These are phyloP conservation scores for Porites rus DNA, from an alignment of 92 coral and sea anemone genomes.

Conservation along the genomic window DNA sequence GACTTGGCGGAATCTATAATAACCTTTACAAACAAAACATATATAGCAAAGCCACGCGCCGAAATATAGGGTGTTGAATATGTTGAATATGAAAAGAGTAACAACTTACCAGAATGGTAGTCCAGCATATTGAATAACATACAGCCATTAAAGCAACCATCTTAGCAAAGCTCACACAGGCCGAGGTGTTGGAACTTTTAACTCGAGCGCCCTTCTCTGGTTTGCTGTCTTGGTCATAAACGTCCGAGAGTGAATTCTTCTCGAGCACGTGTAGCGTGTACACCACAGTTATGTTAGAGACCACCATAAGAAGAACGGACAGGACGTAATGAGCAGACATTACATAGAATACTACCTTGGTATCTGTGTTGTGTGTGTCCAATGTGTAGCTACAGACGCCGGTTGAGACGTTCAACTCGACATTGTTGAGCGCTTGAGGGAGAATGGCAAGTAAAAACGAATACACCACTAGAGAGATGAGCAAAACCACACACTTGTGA, in stretches of 20 bases:
- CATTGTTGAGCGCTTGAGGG: constrained; percentile 67
- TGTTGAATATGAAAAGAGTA: background rate
- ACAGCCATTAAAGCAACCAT: constrained; percentile 89
- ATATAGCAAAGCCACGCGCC: constrained; percentile 5
- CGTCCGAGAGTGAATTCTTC: constrained; percentile 81
- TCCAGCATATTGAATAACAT: constrained; percentile 91
- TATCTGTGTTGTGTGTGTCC: constrained; percentile 83
- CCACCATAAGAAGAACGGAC: constrained; percentile 71
- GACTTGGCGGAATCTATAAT: constrained; percentile 23
- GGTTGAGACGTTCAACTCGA: constrained; percentile 79
- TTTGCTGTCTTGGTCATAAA: constrained; percentile 58
- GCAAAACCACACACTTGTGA: constrained; percentile 67
- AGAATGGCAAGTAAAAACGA: constrained; percentile 69
- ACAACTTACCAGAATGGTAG: constrained; percentile 83
- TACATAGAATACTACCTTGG: constrained; percentile 69
- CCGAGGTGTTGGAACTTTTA: constrained; percentile 53
- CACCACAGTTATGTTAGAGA: constrained; percentile 80
- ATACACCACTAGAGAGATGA: constrained; percentile 60
- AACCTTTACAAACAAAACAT: constrained; percentile 38
- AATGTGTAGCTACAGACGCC: constrained; percentile 79
- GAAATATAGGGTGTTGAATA: background rate
- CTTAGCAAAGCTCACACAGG: constrained; percentile 89
- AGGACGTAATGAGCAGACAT: constrained; percentile 77
- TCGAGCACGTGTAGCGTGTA: constrained; percentile 79
- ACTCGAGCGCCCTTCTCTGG: constrained; percentile 49